Base-by-base conservation (phyloP, 2,113 vertebrate genomes). In the Gadus chalcogrammus region DNA sequence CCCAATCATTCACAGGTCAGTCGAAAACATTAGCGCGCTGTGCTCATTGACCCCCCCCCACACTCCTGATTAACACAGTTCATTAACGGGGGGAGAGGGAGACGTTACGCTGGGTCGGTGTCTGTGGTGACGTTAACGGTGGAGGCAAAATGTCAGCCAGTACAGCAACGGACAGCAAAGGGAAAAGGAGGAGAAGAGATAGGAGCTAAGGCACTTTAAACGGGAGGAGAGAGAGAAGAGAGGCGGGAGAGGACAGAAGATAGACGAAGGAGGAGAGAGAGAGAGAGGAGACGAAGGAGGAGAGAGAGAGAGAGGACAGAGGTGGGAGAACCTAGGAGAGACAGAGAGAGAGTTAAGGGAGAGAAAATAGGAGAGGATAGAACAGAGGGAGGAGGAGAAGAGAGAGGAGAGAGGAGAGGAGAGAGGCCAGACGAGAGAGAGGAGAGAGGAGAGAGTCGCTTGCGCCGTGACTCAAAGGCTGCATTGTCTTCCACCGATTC, bases 401-500 rank as follows among this genome's bases (percentile, higher is more conserved):
- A 42, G 38, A 42, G 38, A 42, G 38, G 38, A 42, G 38, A 3
- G 38, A 3, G 1, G 9, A 11, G 9, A 11, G 9, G 22, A 24
- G 42, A 48, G 42, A 9, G 42, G 42, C 6, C 6, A 48, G 42
- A 48, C 2, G 5, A 48, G 42, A 48, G 42, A 9, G 42, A 48
- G 42, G 2, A 24, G 12, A 13, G 55, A 69, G 68, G 35, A 64
- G 20, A 38, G 62, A 69, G 67, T 17, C 38, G 63, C 61, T 83
- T 69, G 61, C 16, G 64, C 72, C 65, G 78, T 79, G 86, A 85
- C 74, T 90, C 84, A 85, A 85, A 85, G 81, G 79, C 62, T 77
- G 84, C 84, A 90, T 89, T 91, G 86, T 91, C 81, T 87, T 64
- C 65, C 68, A 72, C 16, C 16, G 73, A 72, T 48, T 31, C 42